Evolutionary conservation across 1,140 invertebrate genomes (phyloP).

Genomic region (Drosophila persimilis): DNA sequence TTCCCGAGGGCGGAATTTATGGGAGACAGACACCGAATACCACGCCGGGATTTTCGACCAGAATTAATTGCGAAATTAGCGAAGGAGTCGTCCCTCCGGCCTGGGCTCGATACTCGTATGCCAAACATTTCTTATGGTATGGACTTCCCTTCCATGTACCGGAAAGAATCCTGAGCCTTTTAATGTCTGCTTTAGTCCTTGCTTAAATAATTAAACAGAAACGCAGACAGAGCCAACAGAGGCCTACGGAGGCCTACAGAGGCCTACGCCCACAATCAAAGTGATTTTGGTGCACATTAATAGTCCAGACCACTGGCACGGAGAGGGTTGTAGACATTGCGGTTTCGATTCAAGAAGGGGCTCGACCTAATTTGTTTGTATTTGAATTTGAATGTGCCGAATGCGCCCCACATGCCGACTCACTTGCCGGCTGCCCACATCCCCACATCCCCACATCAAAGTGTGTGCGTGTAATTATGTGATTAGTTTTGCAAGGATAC

Average conservation of each 20-base stretch:
- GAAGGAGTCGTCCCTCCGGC: constrained; percentile 8
- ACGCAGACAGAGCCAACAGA: constrained; percentile 4
- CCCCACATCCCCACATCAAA: constrained; percentile 44
- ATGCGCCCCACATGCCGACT: constrained; percentile 7
- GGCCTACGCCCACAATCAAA: constrained; percentile 46
- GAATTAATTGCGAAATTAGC: constrained; percentile 63
- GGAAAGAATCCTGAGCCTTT: not conserved
- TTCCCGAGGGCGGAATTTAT: constrained; percentile 40
- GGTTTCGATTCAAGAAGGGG: constrained; percentile 20
- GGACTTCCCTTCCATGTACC: constrained; percentile 12
- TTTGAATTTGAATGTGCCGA: constrained; percentile 52
- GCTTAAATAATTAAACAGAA: constrained; percentile 70
- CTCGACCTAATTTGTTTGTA: constrained; percentile 47
- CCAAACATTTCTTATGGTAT: constrained; percentile 36
- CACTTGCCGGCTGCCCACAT: constrained; percentile 28
- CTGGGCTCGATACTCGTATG: not conserved
- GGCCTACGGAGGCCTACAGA: too few relatives aligned
- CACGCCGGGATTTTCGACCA: constrained; percentile 23
- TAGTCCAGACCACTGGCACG: constrained; percentile 36
- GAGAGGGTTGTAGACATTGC: constrained; percentile 15
- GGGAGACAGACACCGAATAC: constrained; percentile 14
- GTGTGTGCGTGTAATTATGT: constrained; percentile 63
- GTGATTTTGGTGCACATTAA: constrained; percentile 67
- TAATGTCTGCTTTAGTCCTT: constrained; percentile 24
- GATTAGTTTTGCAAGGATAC: constrained; percentile 56